Base-by-base conservation (phyloP, 1,140 invertebrate species). In the Drosophila watanabei region DNA sequence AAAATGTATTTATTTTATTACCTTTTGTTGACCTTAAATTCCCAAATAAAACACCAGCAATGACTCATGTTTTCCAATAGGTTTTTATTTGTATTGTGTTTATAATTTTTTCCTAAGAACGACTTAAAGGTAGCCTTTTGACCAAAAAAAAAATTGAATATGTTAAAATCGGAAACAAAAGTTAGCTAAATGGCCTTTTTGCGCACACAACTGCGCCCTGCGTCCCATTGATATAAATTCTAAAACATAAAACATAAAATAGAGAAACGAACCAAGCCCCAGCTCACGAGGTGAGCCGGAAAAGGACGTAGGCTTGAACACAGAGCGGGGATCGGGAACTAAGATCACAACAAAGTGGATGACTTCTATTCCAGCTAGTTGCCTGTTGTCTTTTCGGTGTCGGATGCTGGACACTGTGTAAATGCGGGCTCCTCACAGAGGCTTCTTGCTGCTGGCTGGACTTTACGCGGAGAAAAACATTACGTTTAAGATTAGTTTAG, bases 351-450 rank as follows among this genome's bases (percentile, higher is more conserved):
- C 32, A 20, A 37, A 16, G 39, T n/a, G 33, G 46, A 48, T 32
- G 59, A 61, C 43, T 20, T 49, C 24, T 28, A 59, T 48, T 39
- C 51, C 41, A 33, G 69, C 49, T 20, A 37, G 33, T 37, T 16
- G 18, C 39, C 24, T 10, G 24, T 30, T 20, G 16, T 46, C n/a
- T 49, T 49, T 35, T 59, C 24, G 30, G 33, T 51, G 14, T 57
- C 13, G 30, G 33, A n/a, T 41, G 35, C n/a, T 32, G 37, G 28
- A 49, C 48, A 30, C 45, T 51, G 24, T 39, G 33, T 73, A 75
- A 75, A 75, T 75, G 71, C 71, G 56, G 46, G 35, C 45, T 73
- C 69, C 71, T 75, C 71, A 75, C 57, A 51, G 71, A 73, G 71
- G 68, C 32, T 51, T 51, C 48, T 35, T 46, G 28, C 48, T 63